A percentile compares a stretch with the other conserved stretches of the same genome.
phyloP scores from a whole-genome alignment of 2,888 invertebrate species.

The Automeris io region DNA sequence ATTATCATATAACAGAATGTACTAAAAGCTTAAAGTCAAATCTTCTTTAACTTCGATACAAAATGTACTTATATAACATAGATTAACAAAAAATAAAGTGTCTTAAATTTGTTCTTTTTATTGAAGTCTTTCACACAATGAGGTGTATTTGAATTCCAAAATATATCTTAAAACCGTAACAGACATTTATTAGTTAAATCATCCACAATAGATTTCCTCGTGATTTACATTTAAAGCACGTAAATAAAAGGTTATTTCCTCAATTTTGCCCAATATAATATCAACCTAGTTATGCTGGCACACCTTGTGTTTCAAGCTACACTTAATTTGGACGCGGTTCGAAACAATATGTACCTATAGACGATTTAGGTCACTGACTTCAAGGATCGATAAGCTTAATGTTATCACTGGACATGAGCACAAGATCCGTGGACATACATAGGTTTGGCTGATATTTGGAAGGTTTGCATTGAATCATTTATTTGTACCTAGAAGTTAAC shows the following conservation, averaged over 20 bases:
- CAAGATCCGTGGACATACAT: no score
- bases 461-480: no score
- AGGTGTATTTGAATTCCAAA: no score
- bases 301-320: conserved; percentile 22
- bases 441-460: no score
- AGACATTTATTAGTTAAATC: neutral
- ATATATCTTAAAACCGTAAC: neutral
- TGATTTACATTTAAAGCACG: neutral
- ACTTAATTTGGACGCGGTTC: conserved; percentile 24
- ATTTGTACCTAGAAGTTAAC: no score
- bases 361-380: conserved; percentile 30
- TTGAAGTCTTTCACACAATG: no score
- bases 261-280: conserved; percentile 13
- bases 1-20: no score
- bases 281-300: conserved; percentile 28
- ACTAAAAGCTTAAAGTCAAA: no score
- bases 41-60: no score
- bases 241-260: neutral
- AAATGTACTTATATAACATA: no score
- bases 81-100: no score
- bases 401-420: neutral
- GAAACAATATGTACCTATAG: conserved; percentile 27
- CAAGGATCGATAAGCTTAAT: conserved; percentile 19
- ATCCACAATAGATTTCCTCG: neutral
- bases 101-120: no score